These are phyloP conservation scores for Pyrrhura leucotis DNA, from an alignment of 2,797 vertebrate genomes.

Conservation along the genomic window DNA sequence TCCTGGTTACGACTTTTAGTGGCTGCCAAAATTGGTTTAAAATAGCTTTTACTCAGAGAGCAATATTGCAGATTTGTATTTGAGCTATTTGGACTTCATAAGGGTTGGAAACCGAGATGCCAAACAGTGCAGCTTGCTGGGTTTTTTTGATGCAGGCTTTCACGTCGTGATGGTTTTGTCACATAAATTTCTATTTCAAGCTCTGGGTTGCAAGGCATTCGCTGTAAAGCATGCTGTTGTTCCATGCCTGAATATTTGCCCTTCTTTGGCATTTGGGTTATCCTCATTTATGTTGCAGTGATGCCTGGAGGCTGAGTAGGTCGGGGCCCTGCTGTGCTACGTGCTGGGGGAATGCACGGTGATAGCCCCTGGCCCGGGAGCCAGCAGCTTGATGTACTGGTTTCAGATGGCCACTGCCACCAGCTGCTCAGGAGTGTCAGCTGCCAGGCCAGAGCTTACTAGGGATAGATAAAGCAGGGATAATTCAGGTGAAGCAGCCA, in stretches of 20 bases:
- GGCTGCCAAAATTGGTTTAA: slow-evolving; percentile 27
- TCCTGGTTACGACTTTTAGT: neutral
- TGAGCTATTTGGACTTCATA: slow-evolving; percentile 4
- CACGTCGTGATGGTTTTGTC: neutral
- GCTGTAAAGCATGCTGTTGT: neutral
- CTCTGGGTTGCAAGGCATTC: neutral
- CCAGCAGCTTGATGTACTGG: neutral
- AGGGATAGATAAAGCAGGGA: neutral
- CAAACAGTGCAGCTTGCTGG: neutral
- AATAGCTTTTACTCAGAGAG: slow-evolving; percentile 19
- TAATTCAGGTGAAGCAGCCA: neutral
- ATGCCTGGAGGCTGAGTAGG: neutral
- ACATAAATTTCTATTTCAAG: neutral
- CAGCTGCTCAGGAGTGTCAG: neutral
- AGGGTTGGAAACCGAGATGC: neutral
- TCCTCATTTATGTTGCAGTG: neutral
- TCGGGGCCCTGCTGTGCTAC: accelerated
- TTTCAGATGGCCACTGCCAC: neutral
- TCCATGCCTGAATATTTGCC: neutral
- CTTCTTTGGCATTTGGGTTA: neutral
- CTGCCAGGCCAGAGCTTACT: neutral
- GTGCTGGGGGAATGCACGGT: neutral
- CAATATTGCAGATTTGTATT: neutral
- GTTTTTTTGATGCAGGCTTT: neutral
- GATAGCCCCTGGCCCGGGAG: neutral